Evolutionary conservation across 2,797 vertebrate species (phyloP), one percentile per base, ranked within the genome.

Genomic region (Graptemys geographica): DNA sequence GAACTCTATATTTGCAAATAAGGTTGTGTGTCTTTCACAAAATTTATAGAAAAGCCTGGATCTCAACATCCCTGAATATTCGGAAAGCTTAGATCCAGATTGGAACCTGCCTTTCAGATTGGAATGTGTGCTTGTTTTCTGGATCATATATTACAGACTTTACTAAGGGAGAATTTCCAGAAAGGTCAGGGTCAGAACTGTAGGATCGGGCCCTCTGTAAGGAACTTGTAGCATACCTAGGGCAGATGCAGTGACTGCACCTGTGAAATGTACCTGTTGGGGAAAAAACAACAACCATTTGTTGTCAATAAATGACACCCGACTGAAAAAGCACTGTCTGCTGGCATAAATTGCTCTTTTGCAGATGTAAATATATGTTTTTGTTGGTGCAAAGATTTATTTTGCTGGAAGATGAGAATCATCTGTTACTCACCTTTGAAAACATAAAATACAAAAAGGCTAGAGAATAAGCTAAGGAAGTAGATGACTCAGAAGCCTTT

Each of bases 281-380:
- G 56, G 16, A 9, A 69, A n/a, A 65, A 28, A 65, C 13, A 81
- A 52, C 13, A 11, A 69, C n/a, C 16, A 25, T 62, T 59, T 82
- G 74, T 55, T 82, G 47, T 21, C 84, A 28, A 41, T 47, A 85
- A 85, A 85, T 78, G 41, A 7, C 44, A 82, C 18, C 86, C 4
- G 33, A 2, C 23, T 85, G 81, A 59, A 82, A 81, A 91, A 59
- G 9, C 11, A 65, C 6, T 9, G 11, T 90, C 83, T 86, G 72
- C 47, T 82, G 15, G 53, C n/a, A 81, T 18, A 78, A 88, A 7
- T 10, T 4, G 1, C 28, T 94, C 13, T 28, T 18, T 88, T 88
- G 49, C 80, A 84, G 0, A 2, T 3, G 2, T 5, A 5, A 5
- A 2, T 52, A 2, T 3, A 2, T 79, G 6, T 44, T 87, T 85